Evolutionary conservation across 2,113 vertebrate species (phyloP).

Genomic region (Rhombomys opimus): DNA sequence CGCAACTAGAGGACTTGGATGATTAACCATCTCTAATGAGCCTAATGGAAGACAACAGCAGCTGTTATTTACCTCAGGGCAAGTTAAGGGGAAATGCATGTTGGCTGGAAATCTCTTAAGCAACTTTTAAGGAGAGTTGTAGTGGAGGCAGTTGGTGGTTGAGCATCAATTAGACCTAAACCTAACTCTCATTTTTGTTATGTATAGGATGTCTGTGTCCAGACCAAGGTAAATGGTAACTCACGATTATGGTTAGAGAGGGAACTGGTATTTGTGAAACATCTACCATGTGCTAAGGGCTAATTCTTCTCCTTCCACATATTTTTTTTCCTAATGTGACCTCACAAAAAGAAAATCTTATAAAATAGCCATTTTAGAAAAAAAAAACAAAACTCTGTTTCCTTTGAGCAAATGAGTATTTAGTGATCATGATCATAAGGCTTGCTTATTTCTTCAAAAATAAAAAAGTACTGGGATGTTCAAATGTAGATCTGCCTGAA

Average conservation of each 20-base stretch:
- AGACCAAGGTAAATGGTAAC: neutral
- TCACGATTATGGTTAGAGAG: neutral
- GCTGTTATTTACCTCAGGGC: conserved; percentile 33
- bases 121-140: neutral
- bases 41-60: conserved; percentile 49
- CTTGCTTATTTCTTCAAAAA: conserved; percentile 15
- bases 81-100: neutral
- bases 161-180: neutral
- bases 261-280: neutral
- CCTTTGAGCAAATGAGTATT: neutral
- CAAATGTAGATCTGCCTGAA: conserved; percentile 1
- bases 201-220: neutral
- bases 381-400: neutral
- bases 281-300: neutral
- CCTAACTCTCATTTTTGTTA: neutral
- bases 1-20: neutral
- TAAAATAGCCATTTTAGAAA: neutral
- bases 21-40: conserved; percentile 42
- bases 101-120: neutral
- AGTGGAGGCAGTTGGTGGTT: neutral
- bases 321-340: neutral
- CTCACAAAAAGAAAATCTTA: neutral
- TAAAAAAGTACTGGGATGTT: neutral
- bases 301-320: neutral
- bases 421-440: neutral